Conservation (phyloP, 2,113 vertebrate species). For the Istiophorus platypterus region DNA sequence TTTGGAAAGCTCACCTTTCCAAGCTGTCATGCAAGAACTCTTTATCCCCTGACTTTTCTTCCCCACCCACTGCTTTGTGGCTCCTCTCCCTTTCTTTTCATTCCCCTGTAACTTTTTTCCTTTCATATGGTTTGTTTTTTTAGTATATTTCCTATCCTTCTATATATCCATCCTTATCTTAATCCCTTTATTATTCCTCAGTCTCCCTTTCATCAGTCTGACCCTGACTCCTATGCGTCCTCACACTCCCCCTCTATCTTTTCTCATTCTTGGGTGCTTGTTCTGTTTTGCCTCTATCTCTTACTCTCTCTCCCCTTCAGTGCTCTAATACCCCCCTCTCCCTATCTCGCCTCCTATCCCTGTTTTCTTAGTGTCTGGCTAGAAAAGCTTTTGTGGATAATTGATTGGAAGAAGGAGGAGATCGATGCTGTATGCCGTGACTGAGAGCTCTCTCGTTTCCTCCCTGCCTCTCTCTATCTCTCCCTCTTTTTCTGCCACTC, state of each 20-base stretch:
- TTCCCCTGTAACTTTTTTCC: conserved; percentile 12
- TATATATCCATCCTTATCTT: conserved; percentile 50
- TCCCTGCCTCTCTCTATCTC: conserved; percentile 70
- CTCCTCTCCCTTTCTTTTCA: conserved; percentile 2
- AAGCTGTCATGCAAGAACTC: not conserved
- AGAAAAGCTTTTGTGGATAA: conserved; percentile 85
- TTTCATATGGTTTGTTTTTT: conserved; percentile 28
- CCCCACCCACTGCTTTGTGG: not conserved
- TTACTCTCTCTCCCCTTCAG: conserved; percentile 22
- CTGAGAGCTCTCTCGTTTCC: conserved; percentile 80
- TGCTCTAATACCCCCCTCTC: conserved; percentile 45
- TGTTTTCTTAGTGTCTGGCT: conserved; percentile 75
- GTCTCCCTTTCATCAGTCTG: conserved; percentile 55
- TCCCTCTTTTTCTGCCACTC: conserved; percentile 66
- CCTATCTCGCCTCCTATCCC: conserved; percentile 60
- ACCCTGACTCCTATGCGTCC: conserved; percentile 40
- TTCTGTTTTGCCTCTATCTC: conserved; percentile 51
- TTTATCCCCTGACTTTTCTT: not conserved
- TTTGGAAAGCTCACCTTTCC: conserved; percentile 16
- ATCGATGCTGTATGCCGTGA: conserved; percentile 81
- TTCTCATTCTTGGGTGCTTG: conserved; percentile 47
- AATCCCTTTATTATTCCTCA: conserved; percentile 55
- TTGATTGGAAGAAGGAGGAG: conserved; percentile 81
- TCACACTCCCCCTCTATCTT: conserved; percentile 37
- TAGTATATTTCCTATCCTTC: conserved; percentile 6